Percentiles rank a stretch among this genome's conserved stretches.
Conservation (phyloP, 2,797 vertebrate genomes). For the Enteromius fasciolatus region DNA sequence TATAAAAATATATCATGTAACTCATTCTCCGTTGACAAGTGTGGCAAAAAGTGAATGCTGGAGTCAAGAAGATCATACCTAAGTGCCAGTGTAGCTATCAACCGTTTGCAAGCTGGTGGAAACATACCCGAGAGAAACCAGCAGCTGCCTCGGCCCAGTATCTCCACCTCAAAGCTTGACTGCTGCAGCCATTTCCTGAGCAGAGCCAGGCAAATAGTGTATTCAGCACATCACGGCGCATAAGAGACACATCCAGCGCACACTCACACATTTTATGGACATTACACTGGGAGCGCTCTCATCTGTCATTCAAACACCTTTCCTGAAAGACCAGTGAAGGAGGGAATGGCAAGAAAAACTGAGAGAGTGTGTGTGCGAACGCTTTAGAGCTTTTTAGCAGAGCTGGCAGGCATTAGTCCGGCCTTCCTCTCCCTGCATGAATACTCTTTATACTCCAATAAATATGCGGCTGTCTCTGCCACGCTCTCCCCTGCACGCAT, state of each 20-base stretch:
- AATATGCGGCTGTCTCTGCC: slow-evolving; percentile 57
- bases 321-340: slow-evolving; percentile 49
- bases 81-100: neutral
- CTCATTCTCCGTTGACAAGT: neutral
- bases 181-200: slow-evolving; percentile 31
- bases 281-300: slow-evolving; percentile 46
- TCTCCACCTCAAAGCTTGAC: slow-evolving; percentile 48
- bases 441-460: slow-evolving; percentile 71
- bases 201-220: slow-evolving; percentile 39
- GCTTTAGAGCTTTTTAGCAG: slow-evolving; percentile 65
- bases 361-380: slow-evolving; percentile 27
- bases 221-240: slow-evolving; percentile 43
- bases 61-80: neutral
- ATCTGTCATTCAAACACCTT: slow-evolving; percentile 57
- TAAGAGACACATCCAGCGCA: slow-evolving; percentile 31
- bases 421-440: slow-evolving; percentile 66
- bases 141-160: slow-evolving; percentile 26
- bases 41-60: neutral
- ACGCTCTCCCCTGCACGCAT: slow-evolving; percentile 23
- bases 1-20: no score
- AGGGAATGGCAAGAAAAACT: slow-evolving; percentile 30
- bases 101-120: neutral
- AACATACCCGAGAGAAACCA: slow-evolving; percentile 17
- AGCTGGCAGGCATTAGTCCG: slow-evolving; percentile 68
- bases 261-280: slow-evolving; percentile 37